Base-by-base conservation (phyloP, 2,888 invertebrate genomes). In the Cheilosia grossa region DNA sequence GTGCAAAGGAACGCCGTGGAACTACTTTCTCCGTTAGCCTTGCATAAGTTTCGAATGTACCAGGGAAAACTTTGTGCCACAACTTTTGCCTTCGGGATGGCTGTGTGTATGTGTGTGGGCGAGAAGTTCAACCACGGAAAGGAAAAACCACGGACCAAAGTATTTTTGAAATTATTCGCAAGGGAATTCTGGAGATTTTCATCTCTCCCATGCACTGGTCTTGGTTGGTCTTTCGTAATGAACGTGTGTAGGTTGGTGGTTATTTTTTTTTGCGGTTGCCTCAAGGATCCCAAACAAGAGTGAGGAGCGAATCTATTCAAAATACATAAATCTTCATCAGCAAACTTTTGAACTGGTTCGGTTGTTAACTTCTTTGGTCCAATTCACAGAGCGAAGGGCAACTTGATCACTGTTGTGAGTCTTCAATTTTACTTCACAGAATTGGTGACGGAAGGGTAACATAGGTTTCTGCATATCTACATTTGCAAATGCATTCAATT, bases 41-140 rank as follows among this genome's bases (percentile, higher is more conserved):
- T 54, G 27, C 15, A 19, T 7, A 70, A 70, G 59, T 70, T 70
- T 64, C 61, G 24, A 66, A 73, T 80, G n/a, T n/a, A 58, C 27
- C 64, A 30, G 42, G 17, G 40, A 15, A 54, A 66, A 66, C 51
- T 51, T 53, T 59, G 2, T 13, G 21, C 27, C 59, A 44, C 27
- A 66, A 73, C 53, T 67, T 74, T 72, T 58, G 54, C 47, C 1
- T 37, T 13, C 7, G 24, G 2, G 21, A 19, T 30, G 4, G 4
- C 49, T 27, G 4, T 24, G 15, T 51, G 15, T 51, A 24, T n/a
- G 33, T 33, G 51, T 63, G 63, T 17, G 64, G 47, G 19, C 21
- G 13, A 13, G 10, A 30, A 49, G 30, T 7, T 58, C 37, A 37
- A 51, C 27, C n/a, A 27, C 4, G 19, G 13, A 17, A 42, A 15